Conservation (phyloP, 2,888 invertebrate species). For the Timandra comae region DNA sequence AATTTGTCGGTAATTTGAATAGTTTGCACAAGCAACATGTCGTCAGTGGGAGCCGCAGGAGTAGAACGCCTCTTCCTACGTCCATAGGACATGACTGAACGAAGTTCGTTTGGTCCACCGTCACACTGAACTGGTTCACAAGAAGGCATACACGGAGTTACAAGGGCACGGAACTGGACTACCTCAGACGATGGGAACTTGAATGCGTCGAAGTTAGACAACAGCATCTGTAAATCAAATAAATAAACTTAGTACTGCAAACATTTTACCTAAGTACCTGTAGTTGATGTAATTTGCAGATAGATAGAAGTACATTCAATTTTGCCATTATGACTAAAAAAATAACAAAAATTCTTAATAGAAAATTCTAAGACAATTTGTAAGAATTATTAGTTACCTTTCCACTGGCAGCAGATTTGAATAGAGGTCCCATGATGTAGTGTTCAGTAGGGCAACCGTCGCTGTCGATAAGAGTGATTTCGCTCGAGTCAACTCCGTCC, state of each 20-base stretch:
- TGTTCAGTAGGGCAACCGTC: constrained; percentile 95
- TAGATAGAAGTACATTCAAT: no score
- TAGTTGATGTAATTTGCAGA: no score
- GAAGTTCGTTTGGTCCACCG: constrained; percentile 88
- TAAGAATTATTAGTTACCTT: no score
- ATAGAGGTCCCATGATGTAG: constrained; percentile 94
- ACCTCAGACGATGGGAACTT: constrained; percentile 97
- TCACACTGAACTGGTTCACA: constrained; percentile 96
- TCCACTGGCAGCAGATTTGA: constrained; percentile 86
- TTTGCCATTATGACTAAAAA: no score
- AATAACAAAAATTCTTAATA: no score
- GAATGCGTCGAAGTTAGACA: constrained; percentile 96
- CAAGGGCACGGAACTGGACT: constrained; percentile 96
- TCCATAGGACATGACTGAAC: constrained; percentile 89
- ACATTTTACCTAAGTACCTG: no score
- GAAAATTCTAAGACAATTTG: no score
- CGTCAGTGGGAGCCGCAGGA: constrained; percentile 79
- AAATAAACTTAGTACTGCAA: no score
- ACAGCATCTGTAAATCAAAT: constrained; percentile 79
- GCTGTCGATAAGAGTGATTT: constrained; percentile 93
- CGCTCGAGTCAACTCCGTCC: constrained; percentile 95
- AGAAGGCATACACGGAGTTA: constrained; percentile 94
- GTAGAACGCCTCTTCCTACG: constrained; percentile 85
- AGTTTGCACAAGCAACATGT: constrained; percentile 91
- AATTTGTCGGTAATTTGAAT: constrained; percentile 96